phyloP scores from a whole-genome alignment of 2,888 invertebrate species.

The Leptopilina drosophilae region DNA sequence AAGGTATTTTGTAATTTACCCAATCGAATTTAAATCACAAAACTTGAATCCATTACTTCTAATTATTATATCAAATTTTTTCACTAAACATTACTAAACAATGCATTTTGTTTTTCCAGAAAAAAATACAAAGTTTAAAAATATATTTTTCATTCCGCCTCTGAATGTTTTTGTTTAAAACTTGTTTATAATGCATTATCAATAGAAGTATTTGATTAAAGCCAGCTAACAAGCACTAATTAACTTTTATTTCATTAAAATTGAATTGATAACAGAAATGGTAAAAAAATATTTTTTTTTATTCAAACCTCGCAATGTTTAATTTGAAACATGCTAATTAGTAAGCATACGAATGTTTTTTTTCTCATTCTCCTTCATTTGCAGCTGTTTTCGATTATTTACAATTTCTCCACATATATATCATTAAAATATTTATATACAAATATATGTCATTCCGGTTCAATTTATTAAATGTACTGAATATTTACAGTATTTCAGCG shows the following conservation, averaged over 20 bases:
- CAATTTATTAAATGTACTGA: not conserved
- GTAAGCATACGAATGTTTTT: not conserved
- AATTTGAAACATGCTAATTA: conserved; percentile 11
- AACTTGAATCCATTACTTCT: too few relatives aligned
- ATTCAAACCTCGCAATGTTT: not conserved
- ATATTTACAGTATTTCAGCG: not conserved
- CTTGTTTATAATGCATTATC: not conserved
- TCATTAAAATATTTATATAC: not conserved
- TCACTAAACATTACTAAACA: too few relatives aligned
- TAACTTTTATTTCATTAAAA: conserved; percentile 8
- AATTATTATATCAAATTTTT: too few relatives aligned
- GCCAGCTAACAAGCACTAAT: conserved; percentile 3
- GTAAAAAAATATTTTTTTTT: not conserved
- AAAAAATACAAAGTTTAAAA: too few relatives aligned
- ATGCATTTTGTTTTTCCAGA: too few relatives aligned
- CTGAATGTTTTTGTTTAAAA: not conserved
- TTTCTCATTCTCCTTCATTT: conserved; percentile 2
- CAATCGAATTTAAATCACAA: too few relatives aligned
- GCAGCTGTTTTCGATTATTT: conserved; percentile 6
- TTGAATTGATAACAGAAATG: not conserved
- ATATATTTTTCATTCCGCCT: too few relatives aligned
- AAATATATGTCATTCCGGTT: not conserved
- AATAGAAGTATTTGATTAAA: not conserved
- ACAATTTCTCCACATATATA: not conserved
- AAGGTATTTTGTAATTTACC: too few relatives aligned